Conservation (phyloP, 2,113 vertebrate species). For the Ctenodactylus gundi region DNA sequence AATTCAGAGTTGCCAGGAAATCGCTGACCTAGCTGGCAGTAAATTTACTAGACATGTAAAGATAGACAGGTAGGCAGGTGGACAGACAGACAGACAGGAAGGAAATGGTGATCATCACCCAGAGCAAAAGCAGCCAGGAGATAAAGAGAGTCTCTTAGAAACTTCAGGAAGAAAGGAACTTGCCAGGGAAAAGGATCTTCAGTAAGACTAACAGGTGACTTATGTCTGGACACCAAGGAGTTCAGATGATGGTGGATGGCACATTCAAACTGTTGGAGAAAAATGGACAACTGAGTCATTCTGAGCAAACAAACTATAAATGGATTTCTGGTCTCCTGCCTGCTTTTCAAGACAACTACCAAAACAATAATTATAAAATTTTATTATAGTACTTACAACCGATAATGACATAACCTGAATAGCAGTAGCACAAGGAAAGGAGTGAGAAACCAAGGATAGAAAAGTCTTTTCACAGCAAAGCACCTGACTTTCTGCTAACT, state of each 20-base stretch:
- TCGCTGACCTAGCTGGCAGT: background rate
- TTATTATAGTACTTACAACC: background rate
- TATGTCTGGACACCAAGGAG: background rate
- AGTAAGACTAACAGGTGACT: background rate
- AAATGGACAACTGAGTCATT: background rate
- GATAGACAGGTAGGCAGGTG: background rate
- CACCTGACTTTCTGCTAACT: background rate
- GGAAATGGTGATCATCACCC: background rate
- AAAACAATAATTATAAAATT: background rate
- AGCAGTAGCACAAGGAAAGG: background rate
- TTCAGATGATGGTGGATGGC: background rate
- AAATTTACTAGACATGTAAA: background rate
- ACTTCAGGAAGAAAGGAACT: background rate
- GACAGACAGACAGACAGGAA: background rate
- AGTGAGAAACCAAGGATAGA: background rate
- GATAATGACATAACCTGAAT: background rate
- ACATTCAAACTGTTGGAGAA: background rate
- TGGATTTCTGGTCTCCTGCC: background rate
- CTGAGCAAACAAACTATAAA: background rate
- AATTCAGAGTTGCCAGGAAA: background rate
- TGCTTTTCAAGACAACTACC: background rate
- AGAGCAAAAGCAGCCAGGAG: background rate
- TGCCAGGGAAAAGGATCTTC: background rate
- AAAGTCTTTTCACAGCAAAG: background rate
- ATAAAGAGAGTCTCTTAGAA: background rate